Evolutionary conservation across 2,797 vertebrate species (phyloP).

Genomic region (Dermochelys coriacea): DNA sequence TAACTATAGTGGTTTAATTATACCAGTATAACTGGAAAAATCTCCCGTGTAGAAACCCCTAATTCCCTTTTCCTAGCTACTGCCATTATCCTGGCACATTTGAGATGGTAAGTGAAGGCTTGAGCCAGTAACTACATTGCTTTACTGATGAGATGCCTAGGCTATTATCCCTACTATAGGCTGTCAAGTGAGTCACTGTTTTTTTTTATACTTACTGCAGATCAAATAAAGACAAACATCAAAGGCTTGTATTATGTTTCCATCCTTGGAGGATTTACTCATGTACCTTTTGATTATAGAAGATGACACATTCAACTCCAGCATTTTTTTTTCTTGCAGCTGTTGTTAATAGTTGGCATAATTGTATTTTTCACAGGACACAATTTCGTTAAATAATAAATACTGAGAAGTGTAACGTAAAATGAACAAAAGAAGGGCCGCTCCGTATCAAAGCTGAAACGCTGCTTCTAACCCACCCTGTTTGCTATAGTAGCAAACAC

Average conservation of each 20-base stretch:
- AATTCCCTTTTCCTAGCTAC: constrained; percentile 43
- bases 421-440: constrained; percentile 19
- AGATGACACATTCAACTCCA: constrained; percentile 44
- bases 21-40: neutral
- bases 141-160: constrained; percentile 61
- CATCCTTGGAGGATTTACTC: constrained; percentile 73
- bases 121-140: constrained; percentile 52
- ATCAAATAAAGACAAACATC: constrained; percentile 75
- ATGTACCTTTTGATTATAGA: constrained; percentile 72
- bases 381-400: constrained; percentile 58
- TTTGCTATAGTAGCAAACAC: neutral
- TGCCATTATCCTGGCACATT: constrained; percentile 68
- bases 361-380: constrained; percentile 65
- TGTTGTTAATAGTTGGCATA: constrained; percentile 63
- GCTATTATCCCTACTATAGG: constrained; percentile 66
- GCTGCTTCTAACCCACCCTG: neutral
- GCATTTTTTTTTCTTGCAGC: constrained; percentile 55
- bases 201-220: constrained; percentile 66
- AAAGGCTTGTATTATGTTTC: constrained; percentile 67
- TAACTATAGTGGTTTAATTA: constrained; percentile 4
- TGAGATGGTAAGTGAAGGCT: constrained; percentile 64
- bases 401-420: constrained; percentile 35
- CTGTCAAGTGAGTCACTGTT: constrained; percentile 67
- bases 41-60: neutral
- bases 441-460: constrained; percentile 15